A percentile compares a stretch with the other conserved stretches of the same genome.
These are phyloP conservation scores for Austrofundulus limnaeus DNA, from an alignment of 2,113 vertebrate genomes.

Conservation along the genomic window DNA sequence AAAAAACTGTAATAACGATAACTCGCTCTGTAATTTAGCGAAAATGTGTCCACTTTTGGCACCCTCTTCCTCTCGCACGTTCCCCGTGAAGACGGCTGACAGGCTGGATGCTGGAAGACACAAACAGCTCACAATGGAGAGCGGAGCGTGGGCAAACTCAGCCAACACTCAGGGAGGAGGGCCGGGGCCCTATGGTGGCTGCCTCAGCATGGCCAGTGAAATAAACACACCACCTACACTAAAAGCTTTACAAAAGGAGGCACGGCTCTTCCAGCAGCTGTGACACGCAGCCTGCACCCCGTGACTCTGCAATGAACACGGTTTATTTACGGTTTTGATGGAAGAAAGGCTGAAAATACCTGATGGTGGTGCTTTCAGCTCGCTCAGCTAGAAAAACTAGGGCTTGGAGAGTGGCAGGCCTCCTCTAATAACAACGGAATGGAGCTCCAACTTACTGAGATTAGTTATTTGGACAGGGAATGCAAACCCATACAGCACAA, in stretches of 20 bases:
- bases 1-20: slow-evolving; percentile 11
- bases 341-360: slow-evolving; percentile 61
- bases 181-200: slow-evolving; percentile 62
- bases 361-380: slow-evolving; percentile 58
- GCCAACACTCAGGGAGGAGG: slow-evolving; percentile 59
- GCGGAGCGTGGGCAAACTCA: slow-evolving; percentile 67
- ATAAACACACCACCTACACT: slow-evolving; percentile 77
- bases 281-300: slow-evolving; percentile 59
- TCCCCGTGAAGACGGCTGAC: slow-evolving; percentile 51
- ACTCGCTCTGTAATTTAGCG: slow-evolving; percentile 47
- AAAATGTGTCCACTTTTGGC: slow-evolving; percentile 25
- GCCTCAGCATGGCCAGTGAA: slow-evolving; percentile 63
- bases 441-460: slow-evolving; percentile 50
- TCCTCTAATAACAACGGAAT: slow-evolving; percentile 18
- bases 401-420: slow-evolving; percentile 24
- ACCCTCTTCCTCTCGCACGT: slow-evolving; percentile 11
- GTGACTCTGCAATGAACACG: slow-evolving; percentile 59
- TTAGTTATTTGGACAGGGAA: slow-evolving; percentile 60
- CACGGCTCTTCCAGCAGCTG: slow-evolving; percentile 60
- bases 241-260: slow-evolving; percentile 75
- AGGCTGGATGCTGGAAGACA: slow-evolving; percentile 47
- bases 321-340: slow-evolving; percentile 68
- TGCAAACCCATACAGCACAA: slow-evolving; percentile 40
- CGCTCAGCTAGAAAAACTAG: slow-evolving; percentile 50
- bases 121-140: slow-evolving; percentile 51